Evolutionary conservation across 2,113 vertebrate genomes (phyloP).

Genomic region (Myocastor coypus): DNA sequence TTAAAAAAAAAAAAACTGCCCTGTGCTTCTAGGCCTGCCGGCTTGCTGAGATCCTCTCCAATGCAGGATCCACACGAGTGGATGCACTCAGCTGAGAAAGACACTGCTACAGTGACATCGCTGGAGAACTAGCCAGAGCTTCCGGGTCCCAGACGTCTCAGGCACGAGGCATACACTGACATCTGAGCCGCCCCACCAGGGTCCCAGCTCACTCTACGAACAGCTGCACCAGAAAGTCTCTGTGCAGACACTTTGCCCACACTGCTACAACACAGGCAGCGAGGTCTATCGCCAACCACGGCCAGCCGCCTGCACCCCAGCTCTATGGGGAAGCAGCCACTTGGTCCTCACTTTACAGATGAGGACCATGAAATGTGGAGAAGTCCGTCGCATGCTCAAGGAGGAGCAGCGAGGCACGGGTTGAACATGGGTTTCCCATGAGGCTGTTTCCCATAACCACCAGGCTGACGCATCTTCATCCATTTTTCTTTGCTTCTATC

Average conservation of each 20-base stretch:
- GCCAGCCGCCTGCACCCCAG: neutral
- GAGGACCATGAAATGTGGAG: neutral
- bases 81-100: neutral
- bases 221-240: neutral
- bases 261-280: neutral
- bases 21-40: neutral
- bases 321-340: neutral
- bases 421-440: accelerated
- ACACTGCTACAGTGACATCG: accelerated
- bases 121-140: neutral
- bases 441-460: neutral
- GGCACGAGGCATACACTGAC: no score
- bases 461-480: neutral
- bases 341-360: neutral
- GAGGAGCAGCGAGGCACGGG: no score
- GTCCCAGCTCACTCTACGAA: neutral
- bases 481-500: no score
- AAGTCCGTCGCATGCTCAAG: neutral
- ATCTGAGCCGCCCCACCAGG: accelerated
- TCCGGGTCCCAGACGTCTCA: neutral
- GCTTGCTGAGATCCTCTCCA: neutral
- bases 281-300: accelerated
- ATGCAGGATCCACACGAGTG: no score
- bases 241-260: no score
- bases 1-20: neutral